Evolutionary conservation across 2,113 vertebrate species (phyloP), one percentile per base, ranked within the genome.

Genomic region (Poecilia latipinna): DNA sequence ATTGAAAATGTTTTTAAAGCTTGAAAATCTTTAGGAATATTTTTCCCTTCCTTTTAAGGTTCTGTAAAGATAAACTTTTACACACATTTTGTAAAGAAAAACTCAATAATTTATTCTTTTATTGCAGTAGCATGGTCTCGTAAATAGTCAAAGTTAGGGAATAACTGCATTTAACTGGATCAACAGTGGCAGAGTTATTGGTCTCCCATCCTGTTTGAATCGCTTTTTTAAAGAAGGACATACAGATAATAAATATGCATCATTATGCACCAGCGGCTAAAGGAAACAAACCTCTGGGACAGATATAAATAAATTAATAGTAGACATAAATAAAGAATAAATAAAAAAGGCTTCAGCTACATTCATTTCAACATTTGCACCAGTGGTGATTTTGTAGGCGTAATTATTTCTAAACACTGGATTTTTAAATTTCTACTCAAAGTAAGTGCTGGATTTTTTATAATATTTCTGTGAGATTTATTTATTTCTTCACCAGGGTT

Each of bases 41-140:
- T 70, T 74, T 63, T 11, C 12, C n/a, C 37, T 31, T 64, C 12
- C 51, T 65, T 71, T 68, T 65, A 51, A 29, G 3, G 35, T 60
- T 69, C 5, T 35, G 33, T 22, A 4, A 65, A 62, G 28, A 1
- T 57, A n/a, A n/a, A 10, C 51, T n/a, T 54, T 22, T 57, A 57
- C 51, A 57, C 22, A 17, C 51, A 3, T 8, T 24, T 57, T 57
- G 51, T 8, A 57, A 57, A 57, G 24, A 57, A 22, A 17, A 24
- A 2, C 17, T 48, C 17, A 48, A 19, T 48, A 19, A 48, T 19
- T 48, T 19, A 5, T 19, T 19, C 4, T 19, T 19, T 4, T 48
- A 19, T 48, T 44, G 42, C 3, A 15, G 42, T 44, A 44, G 42
- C 13, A 44, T 44, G 0, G 17, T 48, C 44, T 19, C 13, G 4